A percentile compares a stretch with the other conserved stretches of the same genome.
Conservation (phyloP, 2,888 invertebrate genomes). For the Lasius fuliginosus region DNA sequence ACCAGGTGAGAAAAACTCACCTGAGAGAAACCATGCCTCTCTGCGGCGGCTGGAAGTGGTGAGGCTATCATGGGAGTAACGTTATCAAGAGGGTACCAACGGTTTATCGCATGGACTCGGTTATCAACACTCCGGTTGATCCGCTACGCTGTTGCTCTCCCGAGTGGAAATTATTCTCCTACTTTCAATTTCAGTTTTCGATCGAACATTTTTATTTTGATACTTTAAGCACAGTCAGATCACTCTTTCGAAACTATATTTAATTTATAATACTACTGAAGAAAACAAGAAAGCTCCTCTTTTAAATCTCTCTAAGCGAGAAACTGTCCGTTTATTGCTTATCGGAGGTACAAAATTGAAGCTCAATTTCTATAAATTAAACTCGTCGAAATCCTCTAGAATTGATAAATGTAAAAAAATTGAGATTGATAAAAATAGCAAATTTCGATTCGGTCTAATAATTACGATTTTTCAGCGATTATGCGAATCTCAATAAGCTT, state of each 20-base stretch:
- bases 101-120: slow-evolving; percentile 11
- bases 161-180: not conserved
- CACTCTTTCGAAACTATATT: too few relatives aligned
- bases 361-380: not conserved
- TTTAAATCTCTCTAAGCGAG: not conserved
- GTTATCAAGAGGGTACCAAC: slow-evolving; percentile 44
- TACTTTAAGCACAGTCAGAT: not conserved
- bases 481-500: not conserved
- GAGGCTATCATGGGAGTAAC: slow-evolving; percentile 59
- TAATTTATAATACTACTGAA: too few relatives aligned
- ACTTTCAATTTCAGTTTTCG: not conserved
- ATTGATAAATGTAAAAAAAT: not conserved
- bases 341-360: not conserved
- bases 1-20: slow-evolving; percentile 78
- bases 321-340: not conserved
- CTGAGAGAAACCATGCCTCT: slow-evolving; percentile 76
- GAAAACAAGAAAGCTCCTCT: too few relatives aligned
- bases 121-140: not conserved
- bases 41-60: slow-evolving; percentile 71
- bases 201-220: not conserved
- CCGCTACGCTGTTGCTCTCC: slow-evolving; percentile 44
- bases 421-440: not conserved
- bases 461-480: slow-evolving; percentile 23
- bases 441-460: not conserved
- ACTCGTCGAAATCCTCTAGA: not conserved